Percentiles rank a stretch among this genome's conserved stretches.
Evolutionary conservation across 2,888 invertebrate species (phyloP).

Genomic region (Flexamia atlantica): DNA sequence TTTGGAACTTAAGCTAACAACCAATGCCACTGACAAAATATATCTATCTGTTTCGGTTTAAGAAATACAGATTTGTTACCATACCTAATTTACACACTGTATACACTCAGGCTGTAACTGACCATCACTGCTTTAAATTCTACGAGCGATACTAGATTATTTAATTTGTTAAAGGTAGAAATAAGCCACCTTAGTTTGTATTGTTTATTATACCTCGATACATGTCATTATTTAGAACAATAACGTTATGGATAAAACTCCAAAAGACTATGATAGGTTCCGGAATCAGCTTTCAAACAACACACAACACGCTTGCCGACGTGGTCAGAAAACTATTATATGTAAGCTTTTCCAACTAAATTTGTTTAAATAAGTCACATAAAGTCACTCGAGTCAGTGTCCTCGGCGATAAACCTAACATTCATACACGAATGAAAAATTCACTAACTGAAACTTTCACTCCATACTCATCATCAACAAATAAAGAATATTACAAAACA

Average conservation of each 20-base stretch:
- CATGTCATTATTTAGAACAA: constrained; percentile 54
- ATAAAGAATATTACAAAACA: constrained; percentile 56
- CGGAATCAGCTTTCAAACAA: constrained; percentile 40
- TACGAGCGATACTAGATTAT: too few species aligned
- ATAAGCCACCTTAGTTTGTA: constrained; percentile 5
- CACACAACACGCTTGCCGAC: constrained; percentile 51
- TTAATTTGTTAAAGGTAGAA: background rate
- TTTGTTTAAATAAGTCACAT: constrained; percentile 43
- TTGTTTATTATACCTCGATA: constrained; percentile 58
- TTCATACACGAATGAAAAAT: constrained; percentile 33
- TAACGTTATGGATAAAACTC: constrained; percentile 46
- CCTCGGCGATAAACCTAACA: constrained; percentile 24
- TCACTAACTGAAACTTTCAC: constrained; percentile 17
- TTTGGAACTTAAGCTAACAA: too few species aligned
- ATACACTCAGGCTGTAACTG: too few species aligned
- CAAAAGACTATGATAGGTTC: constrained; percentile 53
- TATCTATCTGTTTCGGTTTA: too few species aligned
- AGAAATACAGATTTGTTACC: too few species aligned
- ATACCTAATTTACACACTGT: too few species aligned
- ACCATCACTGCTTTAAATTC: too few species aligned
- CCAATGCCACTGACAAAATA: too few species aligned
- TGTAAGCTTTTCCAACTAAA: constrained; percentile 33
- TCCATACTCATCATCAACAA: constrained; percentile 37
- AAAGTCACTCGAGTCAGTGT: constrained; percentile 44
- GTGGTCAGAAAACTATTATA: constrained; percentile 41